A percentile compares a stretch with the other conserved stretches of the same genome.
These are phyloP conservation scores for Channa maculata DNA, from an alignment of 2,113 vertebrate genomes.

Conservation along the genomic window DNA sequence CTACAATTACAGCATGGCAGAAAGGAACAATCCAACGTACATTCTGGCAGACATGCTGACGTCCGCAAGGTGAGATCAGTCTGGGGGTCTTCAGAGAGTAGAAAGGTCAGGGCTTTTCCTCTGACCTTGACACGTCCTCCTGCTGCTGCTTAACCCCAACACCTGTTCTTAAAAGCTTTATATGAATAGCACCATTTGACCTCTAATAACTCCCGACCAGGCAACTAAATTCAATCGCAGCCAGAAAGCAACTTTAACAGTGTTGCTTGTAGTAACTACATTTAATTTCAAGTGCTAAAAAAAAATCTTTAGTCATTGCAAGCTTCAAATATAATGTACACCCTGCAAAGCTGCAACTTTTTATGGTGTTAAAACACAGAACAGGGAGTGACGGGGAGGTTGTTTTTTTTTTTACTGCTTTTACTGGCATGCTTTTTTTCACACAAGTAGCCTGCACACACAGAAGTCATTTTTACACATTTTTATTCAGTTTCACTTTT, in stretches of 20 bases:
- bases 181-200: too few relatives aligned
- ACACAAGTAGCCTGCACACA: too few relatives aligned
- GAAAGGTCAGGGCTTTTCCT: slow-evolving; percentile 55
- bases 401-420: too few relatives aligned
- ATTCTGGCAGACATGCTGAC: slow-evolving; percentile 30
- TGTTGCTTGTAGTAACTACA: slow-evolving; percentile 25
- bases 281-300: slow-evolving; percentile 7
- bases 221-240: slow-evolving; percentile 17
- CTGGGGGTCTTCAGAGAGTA: slow-evolving; percentile 43
- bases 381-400: slow-evolving; percentile 4
- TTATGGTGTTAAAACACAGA: not conserved
- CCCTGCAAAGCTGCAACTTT: slow-evolving; percentile 5
- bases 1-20: slow-evolving; percentile 27
- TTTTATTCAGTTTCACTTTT: too few relatives aligned
- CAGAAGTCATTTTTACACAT: too few relatives aligned
- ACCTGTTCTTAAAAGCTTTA: slow-evolving; percentile 42
- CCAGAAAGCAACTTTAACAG: not conserved
- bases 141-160: slow-evolving; percentile 49
- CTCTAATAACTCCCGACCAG: not conserved
- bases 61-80: slow-evolving; percentile 28
- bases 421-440: too few relatives aligned
- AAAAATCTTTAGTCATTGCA: not conserved
- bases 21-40: slow-evolving; percentile 6
- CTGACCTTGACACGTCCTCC: slow-evolving; percentile 41
- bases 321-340: slow-evolving; percentile 15